Evolutionary conservation across 2,888 invertebrate species (phyloP).

Genomic region (Entomobrya proxima): DNA sequence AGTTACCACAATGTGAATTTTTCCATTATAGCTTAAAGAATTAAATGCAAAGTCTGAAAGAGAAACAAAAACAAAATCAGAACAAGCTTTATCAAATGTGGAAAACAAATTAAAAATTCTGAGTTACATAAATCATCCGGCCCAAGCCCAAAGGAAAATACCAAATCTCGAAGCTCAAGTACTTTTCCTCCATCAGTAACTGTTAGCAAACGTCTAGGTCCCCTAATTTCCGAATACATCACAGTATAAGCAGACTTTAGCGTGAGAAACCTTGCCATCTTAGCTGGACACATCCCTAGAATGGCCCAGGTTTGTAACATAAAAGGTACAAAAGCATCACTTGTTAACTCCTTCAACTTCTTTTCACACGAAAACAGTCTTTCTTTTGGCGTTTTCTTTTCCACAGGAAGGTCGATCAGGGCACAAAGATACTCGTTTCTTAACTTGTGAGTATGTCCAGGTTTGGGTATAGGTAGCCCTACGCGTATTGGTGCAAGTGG

Average conservation of each 20-base stretch:
- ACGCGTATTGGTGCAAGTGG: conserved; percentile 6
- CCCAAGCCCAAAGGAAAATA: conserved; percentile 23
- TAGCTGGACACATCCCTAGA: neutral
- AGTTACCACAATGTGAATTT: conserved; percentile 15
- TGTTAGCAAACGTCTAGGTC: neutral
- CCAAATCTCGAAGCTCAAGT: neutral
- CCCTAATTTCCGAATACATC: conserved; percentile 24
- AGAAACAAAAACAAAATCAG: neutral
- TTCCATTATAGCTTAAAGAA: conserved; percentile 36
- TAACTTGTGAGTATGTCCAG: conserved; percentile 25
- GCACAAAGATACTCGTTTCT: conserved; percentile 23
- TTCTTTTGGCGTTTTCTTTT: neutral
- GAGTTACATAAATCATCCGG: conserved; percentile 34
- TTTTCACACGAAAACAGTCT: neutral
- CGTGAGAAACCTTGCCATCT: neutral
- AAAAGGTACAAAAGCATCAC: neutral
- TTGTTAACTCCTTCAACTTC: neutral
- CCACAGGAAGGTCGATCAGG: conserved; percentile 10
- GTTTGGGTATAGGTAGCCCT: conserved; percentile 34
- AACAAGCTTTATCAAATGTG: too few species aligned
- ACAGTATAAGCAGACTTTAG: neutral
- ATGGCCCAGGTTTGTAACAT: neutral
- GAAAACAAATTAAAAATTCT: neutral
- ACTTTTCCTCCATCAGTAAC: neutral
- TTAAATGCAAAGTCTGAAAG: conserved; percentile 22